Evolutionary conservation across 2,888 invertebrate species (phyloP).

Genomic region (Ellobium chinense): DNA sequence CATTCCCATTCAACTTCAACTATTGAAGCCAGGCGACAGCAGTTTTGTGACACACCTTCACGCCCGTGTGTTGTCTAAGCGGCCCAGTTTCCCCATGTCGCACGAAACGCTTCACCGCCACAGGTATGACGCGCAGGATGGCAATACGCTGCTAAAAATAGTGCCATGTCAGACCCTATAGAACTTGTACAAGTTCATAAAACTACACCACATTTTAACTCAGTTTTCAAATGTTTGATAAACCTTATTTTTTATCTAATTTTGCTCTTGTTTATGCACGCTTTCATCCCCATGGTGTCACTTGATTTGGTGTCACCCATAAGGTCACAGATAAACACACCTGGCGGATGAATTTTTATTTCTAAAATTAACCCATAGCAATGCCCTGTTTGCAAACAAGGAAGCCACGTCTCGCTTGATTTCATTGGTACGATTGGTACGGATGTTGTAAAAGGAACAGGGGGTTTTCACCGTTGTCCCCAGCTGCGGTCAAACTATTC

Average conservation of each 20-base stretch:
- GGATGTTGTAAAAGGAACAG: no score
- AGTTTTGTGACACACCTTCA: conserved; percentile 34
- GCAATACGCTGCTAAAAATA: neutral
- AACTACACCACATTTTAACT: neutral
- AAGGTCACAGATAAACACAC: conserved; percentile 18
- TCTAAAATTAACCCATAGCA: neutral
- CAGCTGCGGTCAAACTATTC: no score
- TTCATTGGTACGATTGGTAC: no score
- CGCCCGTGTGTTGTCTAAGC: neutral
- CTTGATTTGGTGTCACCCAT: neutral
- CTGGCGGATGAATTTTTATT: conserved; percentile 6
- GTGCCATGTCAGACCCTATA: neutral
- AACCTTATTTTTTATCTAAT: no score
- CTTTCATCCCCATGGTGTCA: neutral
- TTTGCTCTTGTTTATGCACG: no score
- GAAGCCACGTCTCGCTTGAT: neutral
- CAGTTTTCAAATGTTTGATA: no score
- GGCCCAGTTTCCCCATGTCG: neutral
- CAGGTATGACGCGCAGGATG: conserved; percentile 10
- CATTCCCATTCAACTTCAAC: conserved; percentile 41
- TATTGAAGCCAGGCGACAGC: conserved; percentile 1
- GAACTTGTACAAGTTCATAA: neutral
- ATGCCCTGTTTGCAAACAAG: conserved; percentile 23
- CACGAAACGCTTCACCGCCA: conserved; percentile 4
- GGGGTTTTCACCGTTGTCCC: no score